phyloP scores from a whole-genome alignment of 2,888 invertebrate genomes.

The Ecdyonurus torrentis region DNA sequence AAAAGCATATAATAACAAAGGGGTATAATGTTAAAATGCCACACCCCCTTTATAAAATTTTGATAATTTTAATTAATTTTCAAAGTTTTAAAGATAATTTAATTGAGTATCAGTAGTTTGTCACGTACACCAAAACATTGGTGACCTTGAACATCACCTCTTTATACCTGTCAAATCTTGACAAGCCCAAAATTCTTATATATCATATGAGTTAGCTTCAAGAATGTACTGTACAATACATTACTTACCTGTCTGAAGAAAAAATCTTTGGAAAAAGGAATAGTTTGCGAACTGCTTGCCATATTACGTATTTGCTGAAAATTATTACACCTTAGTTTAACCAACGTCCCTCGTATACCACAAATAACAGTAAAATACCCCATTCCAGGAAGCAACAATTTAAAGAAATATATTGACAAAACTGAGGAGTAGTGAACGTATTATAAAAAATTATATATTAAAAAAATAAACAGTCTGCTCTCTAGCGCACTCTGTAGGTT shows the following conservation, averaged over 20 bases:
- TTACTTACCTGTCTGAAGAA: constrained; percentile 17
- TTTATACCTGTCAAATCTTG: background rate
- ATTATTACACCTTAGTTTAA: background rate
- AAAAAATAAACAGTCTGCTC: too few species aligned
- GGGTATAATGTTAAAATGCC: background rate
- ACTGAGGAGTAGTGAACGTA: background rate
- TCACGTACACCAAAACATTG: background rate
- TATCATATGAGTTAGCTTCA: background rate
- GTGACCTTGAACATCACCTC: background rate
- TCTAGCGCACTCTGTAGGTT: background rate
- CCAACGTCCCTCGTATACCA: background rate
- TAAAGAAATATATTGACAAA: too few species aligned
- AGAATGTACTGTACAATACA: too few species aligned
- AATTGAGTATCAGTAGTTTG: background rate
- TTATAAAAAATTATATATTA: background rate
- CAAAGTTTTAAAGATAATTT: background rate
- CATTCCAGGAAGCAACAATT: too few species aligned
- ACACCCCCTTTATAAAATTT: background rate
- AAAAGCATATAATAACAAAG: too few species aligned
- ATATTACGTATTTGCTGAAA: background rate
- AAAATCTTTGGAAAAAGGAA: constrained; percentile 15
- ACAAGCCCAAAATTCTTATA: background rate
- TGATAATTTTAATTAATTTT: too few species aligned
- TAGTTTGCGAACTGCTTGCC: constrained; percentile 10
- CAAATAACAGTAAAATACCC: background rate